Base-by-base conservation (phyloP, 2,797 vertebrate species). In the Alcedo quadribrachys region DNA sequence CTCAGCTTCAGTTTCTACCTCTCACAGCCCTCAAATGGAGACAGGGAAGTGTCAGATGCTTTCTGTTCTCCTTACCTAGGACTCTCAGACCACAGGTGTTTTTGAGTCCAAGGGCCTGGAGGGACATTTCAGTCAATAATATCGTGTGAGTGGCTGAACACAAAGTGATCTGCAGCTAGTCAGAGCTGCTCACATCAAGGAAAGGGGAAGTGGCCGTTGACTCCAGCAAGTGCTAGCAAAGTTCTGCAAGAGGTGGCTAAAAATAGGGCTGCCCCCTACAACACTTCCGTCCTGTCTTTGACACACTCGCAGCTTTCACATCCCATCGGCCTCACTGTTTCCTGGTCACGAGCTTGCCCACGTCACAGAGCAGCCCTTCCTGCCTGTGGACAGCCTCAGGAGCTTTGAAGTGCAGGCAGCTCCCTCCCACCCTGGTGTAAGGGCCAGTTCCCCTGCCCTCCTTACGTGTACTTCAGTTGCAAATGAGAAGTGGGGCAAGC, bases 201-300 rank as follows among this genome's bases (percentile, higher is more conserved):
- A 95, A 93, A 94, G 66, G 89, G 81, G 95, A 96, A 95, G 89
- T 24, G n/a, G 79, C 51, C 15, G 8, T 67, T 62, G 73, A 81
- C 85, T 92, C 67, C 90, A 85, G 66, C 75, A 42, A 83, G 73
- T 20, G 4, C 50, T 87, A 82, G 86, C 62, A 17, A 50, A 93
- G 79, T 89, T 94, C 94, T 93, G 92, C 95, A 93, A 93, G 86
- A 75, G 71, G 79, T 16, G n/a, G 69, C 90, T 96, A 96, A 96
- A 96, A 96, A 94, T 96, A 96, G 94, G 76, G 37, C 73, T 90
- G 65, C 76, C 86, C 92, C 58, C 62, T 82, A 71, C 81, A 86
- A 81, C 54, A 30, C 88, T 94, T 96, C 95, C 86, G 83, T 89
- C 90, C 93, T 90, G 90, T 86, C 73, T 93, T 82, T 77, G 84